Conservation (phyloP, 2,113 vertebrate species). For the Gnathochromis pfefferi region DNA sequence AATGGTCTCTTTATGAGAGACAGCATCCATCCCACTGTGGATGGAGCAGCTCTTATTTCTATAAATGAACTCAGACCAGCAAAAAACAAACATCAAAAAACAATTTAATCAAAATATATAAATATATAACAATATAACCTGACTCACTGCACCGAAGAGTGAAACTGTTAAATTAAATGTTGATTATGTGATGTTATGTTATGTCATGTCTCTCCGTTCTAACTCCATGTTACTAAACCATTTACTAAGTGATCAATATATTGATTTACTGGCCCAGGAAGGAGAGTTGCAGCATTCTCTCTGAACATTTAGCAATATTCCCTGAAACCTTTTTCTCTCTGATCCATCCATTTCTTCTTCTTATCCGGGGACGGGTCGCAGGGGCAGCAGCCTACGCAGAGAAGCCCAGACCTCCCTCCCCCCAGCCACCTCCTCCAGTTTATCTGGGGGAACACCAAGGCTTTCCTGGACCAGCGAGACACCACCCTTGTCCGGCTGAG, state of each 20-base stretch:
- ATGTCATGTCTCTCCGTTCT: background rate
- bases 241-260: background rate
- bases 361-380: accelerated
- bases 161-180: background rate
- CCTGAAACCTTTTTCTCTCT: background rate
- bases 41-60: background rate
- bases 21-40: background rate
- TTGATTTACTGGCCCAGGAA: background rate
- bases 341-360: background rate
- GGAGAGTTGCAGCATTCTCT: accelerated
- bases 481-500: background rate
- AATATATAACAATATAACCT: background rate
- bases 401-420: background rate
- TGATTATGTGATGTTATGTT: background rate
- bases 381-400: background rate
- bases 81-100: background rate
- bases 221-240: background rate
- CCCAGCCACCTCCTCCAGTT: background rate
- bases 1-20: background rate
- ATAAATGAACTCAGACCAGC: background rate
- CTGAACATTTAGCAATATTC: background rate
- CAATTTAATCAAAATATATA: background rate
- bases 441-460: background rate
- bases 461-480: accelerated
- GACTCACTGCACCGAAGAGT: background rate